Percentiles rank a stretch among this genome's conserved stretches.
Evolutionary conservation across 2,888 invertebrate species (phyloP).

Genomic region (Tinea pellionella): DNA sequence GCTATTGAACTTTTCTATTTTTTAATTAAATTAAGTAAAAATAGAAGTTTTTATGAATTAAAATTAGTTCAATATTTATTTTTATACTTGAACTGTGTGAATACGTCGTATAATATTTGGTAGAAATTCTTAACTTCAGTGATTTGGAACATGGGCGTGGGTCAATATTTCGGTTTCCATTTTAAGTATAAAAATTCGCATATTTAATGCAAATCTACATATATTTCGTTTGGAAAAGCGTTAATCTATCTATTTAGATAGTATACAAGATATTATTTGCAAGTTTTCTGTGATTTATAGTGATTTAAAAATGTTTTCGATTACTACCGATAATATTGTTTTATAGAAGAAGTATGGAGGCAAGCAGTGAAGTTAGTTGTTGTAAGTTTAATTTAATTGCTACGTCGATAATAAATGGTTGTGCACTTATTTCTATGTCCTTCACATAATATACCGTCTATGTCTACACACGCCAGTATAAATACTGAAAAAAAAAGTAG

Average conservation of each 20-base stretch:
- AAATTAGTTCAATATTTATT: background rate
- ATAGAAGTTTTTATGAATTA: background rate
- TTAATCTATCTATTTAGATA: background rate
- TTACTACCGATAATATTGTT: slow-evolving; percentile 23
- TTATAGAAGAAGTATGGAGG: slow-evolving; percentile 34
- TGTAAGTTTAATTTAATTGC: too few species aligned
- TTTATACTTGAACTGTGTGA: background rate
- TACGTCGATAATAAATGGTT: too few species aligned
- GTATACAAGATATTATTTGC: background rate
- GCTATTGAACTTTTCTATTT: background rate
- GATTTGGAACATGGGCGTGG: background rate
- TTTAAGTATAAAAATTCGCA: background rate
- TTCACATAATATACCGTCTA: too few species aligned
- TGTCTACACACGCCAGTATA: too few species aligned
- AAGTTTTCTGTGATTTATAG: background rate
- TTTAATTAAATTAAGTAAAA: background rate
- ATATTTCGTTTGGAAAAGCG: too few species aligned
- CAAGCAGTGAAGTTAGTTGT: slow-evolving; percentile 47
- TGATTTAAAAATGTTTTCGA: too few species aligned
- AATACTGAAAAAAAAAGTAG: too few species aligned
- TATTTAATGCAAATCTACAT: too few species aligned
- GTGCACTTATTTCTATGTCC: too few species aligned
- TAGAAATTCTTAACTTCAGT: background rate
- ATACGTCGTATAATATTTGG: background rate
- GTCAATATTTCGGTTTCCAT: background rate